Evolutionary conservation across 2,888 invertebrate genomes (phyloP), one percentile per base, ranked within the genome.

Genomic region (Podotricha telesiphe): DNA sequence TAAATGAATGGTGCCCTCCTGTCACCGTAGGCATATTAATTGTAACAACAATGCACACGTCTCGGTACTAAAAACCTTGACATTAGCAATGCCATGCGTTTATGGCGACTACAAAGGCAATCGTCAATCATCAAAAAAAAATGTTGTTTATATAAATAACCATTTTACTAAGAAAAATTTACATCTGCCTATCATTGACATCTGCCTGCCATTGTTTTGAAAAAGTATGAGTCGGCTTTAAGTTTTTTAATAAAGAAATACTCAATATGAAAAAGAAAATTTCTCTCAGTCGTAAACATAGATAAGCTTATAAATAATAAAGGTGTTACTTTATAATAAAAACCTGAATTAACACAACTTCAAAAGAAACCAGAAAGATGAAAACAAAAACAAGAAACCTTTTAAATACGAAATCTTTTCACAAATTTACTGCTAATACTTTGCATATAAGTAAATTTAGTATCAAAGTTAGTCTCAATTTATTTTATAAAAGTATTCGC

Each of bases 41-140:
- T 65, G 61, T 53, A 48, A 53, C 64, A 64, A 65, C 67, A 64
- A 67, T 70, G 64, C 53, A 59, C 59, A 56, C 40, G 65, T 62
- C 65, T 40, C 50, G 22, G 40, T 50, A 56, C 50, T 42, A 68
- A 68, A 68, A 68, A 37, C 70, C 68, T 70, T 70, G 70, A 68
- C 65, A 65, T 70, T 68, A 68, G 50, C 55, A 61, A 67, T 64
- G 67, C 61, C 67, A 61, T 65, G 53, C 53, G 50, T 55, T 59
- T 51, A 56, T 50, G 58, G 53, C 22, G 59, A 64, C 51, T 47
- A 59, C 22, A 59, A 45, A 59, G 45, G 22, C 45, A n/a, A 13
- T 53, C 11, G 6, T 11, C 42, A 15, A 6, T 17, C 17, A 11
- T 45, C 10, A n/a, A 42, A 45, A 37, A 40, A 15, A 7, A 13